Evolutionary conservation across 37 sponge, comb jelly and placozoan species (phyloP), one percentile per base, ranked within the genome.

Genomic region (Cladorhizidae sp.): DNA sequence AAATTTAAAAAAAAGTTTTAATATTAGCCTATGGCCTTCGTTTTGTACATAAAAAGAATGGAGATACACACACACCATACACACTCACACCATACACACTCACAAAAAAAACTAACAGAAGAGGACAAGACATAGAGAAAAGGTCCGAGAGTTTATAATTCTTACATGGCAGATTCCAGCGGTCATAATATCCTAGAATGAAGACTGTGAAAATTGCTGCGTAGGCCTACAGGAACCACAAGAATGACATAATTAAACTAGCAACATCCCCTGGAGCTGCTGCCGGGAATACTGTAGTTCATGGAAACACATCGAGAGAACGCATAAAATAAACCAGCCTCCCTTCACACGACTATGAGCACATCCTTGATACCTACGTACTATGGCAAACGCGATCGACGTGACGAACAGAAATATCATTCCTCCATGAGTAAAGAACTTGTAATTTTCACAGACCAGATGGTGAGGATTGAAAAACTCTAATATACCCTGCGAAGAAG

Each of bases 401-500:
- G 70, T 69, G 6, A 43, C 23, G 49, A 85, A 85, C 8, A 84
- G 80, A 41, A 89, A 89, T 18, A 84, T 25, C 90, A 89, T 89
- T 36, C 90, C 90, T 36, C 90, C 90, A 80, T 84, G 85, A 62
- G 90, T 89, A 72, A 89, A 89, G 52, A 89, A 80, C 21, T 80
- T 69, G 72, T 68, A 76, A 7, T 38, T 18, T 7, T 64, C 35
- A 80, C 90, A 89, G 8, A 76, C 71, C 38, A 89, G 51, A 1
- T 36, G 38, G 36, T 81, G 59, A 22, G 63, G 40, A 8, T 73
- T 51, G 7, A 69, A 45, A 35, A 85, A 76, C 42, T 89, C 90
- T 31, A 79, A 50, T 0, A 89, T 59, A 56, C 85, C 85, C 90
- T 89, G 58, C 0, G 70, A 35, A 14, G 64, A 79, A 17, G 57